phyloP scores from a whole-genome alignment of 1,140 invertebrate genomes.

The Linepithema humile region DNA sequence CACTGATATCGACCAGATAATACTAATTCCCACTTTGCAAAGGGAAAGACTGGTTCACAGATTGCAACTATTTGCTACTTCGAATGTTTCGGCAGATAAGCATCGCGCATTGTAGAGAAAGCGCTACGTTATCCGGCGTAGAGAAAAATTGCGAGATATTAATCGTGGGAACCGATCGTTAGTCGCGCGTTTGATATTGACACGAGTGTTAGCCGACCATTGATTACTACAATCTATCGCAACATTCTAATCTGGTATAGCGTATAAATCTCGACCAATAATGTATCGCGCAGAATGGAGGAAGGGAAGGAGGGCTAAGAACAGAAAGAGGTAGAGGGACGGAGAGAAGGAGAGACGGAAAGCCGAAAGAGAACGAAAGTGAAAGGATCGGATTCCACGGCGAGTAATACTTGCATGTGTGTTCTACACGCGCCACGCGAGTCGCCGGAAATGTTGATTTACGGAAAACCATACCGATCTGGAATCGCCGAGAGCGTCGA shows the following conservation, averaged over 20 bases:
- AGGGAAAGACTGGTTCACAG: background rate
- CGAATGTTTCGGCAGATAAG: slow-evolving; percentile 8
- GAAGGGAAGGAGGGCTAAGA: background rate
- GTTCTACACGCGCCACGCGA: background rate
- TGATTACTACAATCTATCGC: slow-evolving; percentile 42
- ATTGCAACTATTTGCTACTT: slow-evolving; percentile 4
- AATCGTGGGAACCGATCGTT: slow-evolving; percentile 55
- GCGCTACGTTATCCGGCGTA: background rate
- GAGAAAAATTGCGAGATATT: slow-evolving; percentile 18
- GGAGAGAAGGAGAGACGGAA: slow-evolving; percentile 44
- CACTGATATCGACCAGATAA: background rate
- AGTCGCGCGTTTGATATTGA: slow-evolving; percentile 40
- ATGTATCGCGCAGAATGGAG: slow-evolving; percentile 9
- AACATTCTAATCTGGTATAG: slow-evolving; percentile 53
- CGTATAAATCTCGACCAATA: slow-evolving; percentile 60
- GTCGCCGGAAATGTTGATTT: slow-evolving; percentile 29
- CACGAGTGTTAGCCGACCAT: background rate
- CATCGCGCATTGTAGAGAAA: slow-evolving; percentile 35
- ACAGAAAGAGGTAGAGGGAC: background rate
- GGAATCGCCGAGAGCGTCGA: background rate
- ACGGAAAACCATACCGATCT: background rate
- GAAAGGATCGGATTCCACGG: slow-evolving; percentile 77
- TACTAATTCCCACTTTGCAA: background rate
- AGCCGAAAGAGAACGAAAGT: slow-evolving; percentile 75
- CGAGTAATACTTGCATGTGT: slow-evolving; percentile 55